Conservation (phyloP, 2,113 vertebrate genomes). For the Pygoscelis adeliae region DNA sequence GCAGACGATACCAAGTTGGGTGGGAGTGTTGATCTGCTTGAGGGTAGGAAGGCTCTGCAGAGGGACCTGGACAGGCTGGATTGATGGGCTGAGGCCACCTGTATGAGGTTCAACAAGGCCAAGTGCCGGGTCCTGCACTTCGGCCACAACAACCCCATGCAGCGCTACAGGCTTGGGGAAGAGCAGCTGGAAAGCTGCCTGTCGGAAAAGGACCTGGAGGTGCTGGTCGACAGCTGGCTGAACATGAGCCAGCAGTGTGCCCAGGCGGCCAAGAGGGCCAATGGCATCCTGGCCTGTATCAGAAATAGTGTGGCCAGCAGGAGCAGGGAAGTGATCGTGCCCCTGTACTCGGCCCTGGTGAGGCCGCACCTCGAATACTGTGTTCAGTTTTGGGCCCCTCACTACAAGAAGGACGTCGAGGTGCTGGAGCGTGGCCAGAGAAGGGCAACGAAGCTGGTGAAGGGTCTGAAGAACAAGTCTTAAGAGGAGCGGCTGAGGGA, state of each 20-base stretch:
- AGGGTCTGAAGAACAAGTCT: not conserved
- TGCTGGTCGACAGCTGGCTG: not conserved
- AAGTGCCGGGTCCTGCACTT: no score
- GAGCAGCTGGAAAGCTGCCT: not conserved
- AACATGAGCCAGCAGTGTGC: not conserved
- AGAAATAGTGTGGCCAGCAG: not conserved
- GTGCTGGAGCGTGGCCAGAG: not conserved
- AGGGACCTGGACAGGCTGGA: not conserved
- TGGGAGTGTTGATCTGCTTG: not conserved
- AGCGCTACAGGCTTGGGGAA: not conserved
- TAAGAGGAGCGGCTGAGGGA: not conserved
- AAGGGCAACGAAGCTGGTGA: not conserved
- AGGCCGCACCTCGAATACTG: not conserved
- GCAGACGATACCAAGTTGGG: not conserved
- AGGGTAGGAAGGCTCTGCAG: not conserved
- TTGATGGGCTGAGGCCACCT: not conserved
- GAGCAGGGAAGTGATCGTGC: fast-evolving
- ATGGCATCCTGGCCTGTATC: not conserved
- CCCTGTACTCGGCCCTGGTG: not conserved
- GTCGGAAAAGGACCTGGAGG: not conserved
- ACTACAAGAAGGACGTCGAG: no score
- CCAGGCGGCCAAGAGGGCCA: not conserved
- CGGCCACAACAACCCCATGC: not conserved
- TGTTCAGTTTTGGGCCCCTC: not conserved
- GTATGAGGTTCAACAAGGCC: no score